These are phyloP conservation scores for Amphiprion ocellaris DNA, from an alignment of 2,113 vertebrate genomes.

Conservation along the genomic window DNA sequence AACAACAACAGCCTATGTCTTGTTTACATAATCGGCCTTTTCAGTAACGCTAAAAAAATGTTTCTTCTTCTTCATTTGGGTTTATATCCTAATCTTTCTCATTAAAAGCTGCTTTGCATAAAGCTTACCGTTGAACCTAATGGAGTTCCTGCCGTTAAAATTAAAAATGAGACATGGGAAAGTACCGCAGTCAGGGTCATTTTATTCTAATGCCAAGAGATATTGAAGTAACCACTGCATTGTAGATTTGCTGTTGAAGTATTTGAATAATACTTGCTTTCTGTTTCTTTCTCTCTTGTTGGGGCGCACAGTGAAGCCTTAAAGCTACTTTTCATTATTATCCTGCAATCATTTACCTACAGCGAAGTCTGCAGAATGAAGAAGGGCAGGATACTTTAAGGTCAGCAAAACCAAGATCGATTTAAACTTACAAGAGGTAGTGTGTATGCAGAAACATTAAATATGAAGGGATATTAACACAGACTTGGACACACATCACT, in stretches of 20 bases:
- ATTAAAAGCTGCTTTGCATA: constrained; percentile 64
- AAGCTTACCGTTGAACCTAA: constrained; percentile 40
- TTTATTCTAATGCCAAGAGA: constrained; percentile 16
- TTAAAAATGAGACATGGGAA: constrained; percentile 2
- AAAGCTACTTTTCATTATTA: background rate
- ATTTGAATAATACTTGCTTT: constrained; percentile 44
- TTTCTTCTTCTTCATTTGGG: background rate
- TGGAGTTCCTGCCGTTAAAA: background rate
- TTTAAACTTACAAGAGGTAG: background rate
- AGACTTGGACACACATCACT: too few relatives aligned
- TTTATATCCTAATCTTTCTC: background rate
- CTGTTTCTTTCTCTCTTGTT: background rate
- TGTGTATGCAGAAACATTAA: too few relatives aligned
- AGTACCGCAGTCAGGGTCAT: background rate
- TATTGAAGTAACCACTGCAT: background rate
- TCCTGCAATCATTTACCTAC: background rate
- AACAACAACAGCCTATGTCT: too few relatives aligned
- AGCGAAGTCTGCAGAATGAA: background rate
- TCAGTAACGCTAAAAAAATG: background rate
- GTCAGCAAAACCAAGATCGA: too few relatives aligned
- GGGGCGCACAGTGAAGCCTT: background rate
- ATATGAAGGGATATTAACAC: too few relatives aligned
- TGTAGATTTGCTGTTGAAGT: background rate
- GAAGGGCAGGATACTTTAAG: background rate
- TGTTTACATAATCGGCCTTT: too few relatives aligned